phyloP scores from a whole-genome alignment of 2,113 vertebrate species.

The Toxostoma redivivum region DNA sequence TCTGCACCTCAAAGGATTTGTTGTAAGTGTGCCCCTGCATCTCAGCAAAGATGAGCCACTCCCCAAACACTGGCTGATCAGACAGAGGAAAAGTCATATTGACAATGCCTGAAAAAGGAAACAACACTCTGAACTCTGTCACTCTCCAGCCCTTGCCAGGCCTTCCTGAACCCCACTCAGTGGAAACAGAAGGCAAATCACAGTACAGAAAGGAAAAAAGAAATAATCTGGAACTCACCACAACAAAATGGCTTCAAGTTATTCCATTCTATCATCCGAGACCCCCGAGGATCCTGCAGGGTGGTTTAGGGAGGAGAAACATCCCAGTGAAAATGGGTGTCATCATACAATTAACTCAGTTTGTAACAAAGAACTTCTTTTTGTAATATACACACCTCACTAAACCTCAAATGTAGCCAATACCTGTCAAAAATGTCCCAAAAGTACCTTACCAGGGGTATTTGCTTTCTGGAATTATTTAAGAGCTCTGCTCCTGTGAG shows the following conservation, averaged over 20 bases:
- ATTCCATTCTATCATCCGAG: slow-evolving; percentile 89
- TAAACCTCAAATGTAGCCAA: neutral
- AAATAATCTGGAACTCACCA: slow-evolving; percentile 67
- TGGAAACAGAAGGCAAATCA: neutral
- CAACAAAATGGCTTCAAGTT: slow-evolving; percentile 82
- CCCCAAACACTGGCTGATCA: slow-evolving; percentile 90
- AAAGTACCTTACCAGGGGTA: neutral
- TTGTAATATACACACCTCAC: fast-evolving
- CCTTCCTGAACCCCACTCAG: neutral
- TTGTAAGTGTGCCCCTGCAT: slow-evolving; percentile 89
- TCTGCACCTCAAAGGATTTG: slow-evolving; percentile 92
- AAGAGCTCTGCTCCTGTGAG: neutral
- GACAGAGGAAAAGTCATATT: slow-evolving; percentile 91
- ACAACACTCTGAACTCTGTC: neutral
- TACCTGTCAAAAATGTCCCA: neutral
- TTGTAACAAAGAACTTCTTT: neutral
- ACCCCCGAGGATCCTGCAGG: slow-evolving; percentile 86
- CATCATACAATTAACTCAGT: neutral
- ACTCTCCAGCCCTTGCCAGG: neutral
- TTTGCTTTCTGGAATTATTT: neutral
- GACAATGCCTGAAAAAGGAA: slow-evolving; percentile 77
- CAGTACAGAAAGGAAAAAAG: neutral
- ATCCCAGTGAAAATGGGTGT: neutral
- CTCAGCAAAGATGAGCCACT: slow-evolving; percentile 89
- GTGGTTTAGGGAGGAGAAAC: neutral